Evolutionary conservation across 2,113 vertebrate species (phyloP), one percentile per base, ranked within the genome.

Genomic region (Chitala chitala): DNA sequence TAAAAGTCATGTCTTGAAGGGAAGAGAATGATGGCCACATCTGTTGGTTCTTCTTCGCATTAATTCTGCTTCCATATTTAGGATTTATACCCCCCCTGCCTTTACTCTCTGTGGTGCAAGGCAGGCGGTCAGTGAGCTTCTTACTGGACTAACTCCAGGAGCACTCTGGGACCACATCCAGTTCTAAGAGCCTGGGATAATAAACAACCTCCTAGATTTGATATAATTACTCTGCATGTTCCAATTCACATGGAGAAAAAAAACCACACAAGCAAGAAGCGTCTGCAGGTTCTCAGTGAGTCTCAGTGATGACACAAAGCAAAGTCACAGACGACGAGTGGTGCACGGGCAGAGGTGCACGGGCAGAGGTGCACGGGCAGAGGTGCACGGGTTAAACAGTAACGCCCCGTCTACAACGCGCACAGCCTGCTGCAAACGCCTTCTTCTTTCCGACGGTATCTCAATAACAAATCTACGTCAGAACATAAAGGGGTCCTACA

Each of bases 11-110:
- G n/a, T n/a, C 73, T 73, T 15, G 72, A 73, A 56, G 8, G 74
- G 72, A 69, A 61, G 8, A n/a, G 69, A 56, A 73, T 73, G 78
- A 83, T 81, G 82, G 85, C 79, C 85, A 85, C 83, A 86, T 88
- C 86, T 88, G 87, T 74, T 82, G 77, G 78, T 76, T 80, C 75
- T 76, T 75, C 8, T 58, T 12, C 80, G 85, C 86, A 89, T 87
- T 83, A 85, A 83, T 78, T 71, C 72, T 51, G 82, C 86, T 86
- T 86, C 85, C 85, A 85, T 86, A 86, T 84, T 71, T 81, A 78
- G 77, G 76, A 53, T 15, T 53, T 72, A 59, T n/a, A 31, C 50
- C 17, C 58, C 42, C 29, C 20, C 26, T 71, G 5, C 76, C 46
- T 73, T 65, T 78, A 79, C 48, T 48, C 58, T 8, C 53, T 22